Percentiles rank a stretch among this genome's conserved stretches.
Conservation (phyloP, 2,888 invertebrate species). For the Mamestra brassicae region DNA sequence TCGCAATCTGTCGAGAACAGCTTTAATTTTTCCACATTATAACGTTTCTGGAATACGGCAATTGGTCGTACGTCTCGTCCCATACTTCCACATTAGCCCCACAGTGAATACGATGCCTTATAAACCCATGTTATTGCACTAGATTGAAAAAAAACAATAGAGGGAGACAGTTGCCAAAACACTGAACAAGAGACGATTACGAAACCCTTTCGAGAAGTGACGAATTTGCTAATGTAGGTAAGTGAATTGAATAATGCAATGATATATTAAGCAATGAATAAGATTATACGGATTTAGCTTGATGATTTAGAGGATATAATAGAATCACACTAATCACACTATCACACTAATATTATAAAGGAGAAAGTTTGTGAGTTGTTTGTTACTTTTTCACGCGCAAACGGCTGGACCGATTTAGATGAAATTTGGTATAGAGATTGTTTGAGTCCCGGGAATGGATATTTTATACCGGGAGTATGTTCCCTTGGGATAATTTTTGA, state of each 20-base stretch:
- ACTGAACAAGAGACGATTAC: constrained; percentile 66
- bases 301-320: background rate
- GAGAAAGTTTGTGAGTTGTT: too few relatives aligned
- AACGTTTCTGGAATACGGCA: too few relatives aligned
- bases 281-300: constrained; percentile 24
- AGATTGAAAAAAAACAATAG: constrained; percentile 75
- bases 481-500: too few relatives aligned
- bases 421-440: too few relatives aligned
- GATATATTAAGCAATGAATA: constrained; percentile 28
- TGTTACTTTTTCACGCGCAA: too few relatives aligned
- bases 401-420: too few relatives aligned
- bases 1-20: too few relatives aligned
- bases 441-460: too few relatives aligned
- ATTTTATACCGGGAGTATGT: too few relatives aligned
- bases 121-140: constrained; percentile 63
- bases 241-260: constrained; percentile 57
- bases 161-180: constrained; percentile 65
- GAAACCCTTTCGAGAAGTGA: constrained; percentile 65
- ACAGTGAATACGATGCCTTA: constrained; percentile 9
- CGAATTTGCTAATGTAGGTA: constrained; percentile 52
- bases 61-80: background rate
- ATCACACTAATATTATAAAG: too few relatives aligned
- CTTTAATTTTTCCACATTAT: too few relatives aligned
- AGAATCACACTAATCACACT: background rate
- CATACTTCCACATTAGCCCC: background rate